phyloP scores from a whole-genome alignment of 2,888 invertebrate genomes.

The Ditula angustiorana region DNA sequence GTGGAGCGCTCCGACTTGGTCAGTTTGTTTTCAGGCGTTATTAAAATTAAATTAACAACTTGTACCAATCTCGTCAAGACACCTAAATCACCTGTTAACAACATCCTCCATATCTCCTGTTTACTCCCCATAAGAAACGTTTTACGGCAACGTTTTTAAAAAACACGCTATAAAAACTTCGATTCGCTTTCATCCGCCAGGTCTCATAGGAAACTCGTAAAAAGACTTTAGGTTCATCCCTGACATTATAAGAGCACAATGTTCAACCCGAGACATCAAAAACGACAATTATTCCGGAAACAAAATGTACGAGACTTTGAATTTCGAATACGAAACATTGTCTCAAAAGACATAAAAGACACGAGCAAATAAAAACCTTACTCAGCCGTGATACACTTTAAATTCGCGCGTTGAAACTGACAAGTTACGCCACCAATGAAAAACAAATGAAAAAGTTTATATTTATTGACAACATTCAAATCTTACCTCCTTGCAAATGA shows the following conservation, averaged over 20 bases:
- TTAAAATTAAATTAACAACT: too few species aligned
- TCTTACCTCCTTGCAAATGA: constrained; percentile 48
- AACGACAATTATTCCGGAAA: constrained; percentile 67
- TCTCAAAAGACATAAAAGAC: constrained; percentile 43
- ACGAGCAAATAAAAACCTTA: constrained; percentile 49
- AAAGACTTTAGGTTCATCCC: constrained; percentile 75
- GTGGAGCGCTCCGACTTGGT: too few species aligned
- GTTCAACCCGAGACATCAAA: constrained; percentile 41
- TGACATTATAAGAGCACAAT: constrained; percentile 67
- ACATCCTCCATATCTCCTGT: constrained; percentile 19
- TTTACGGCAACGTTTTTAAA: constrained; percentile 55
- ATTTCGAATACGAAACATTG: constrained; percentile 47
- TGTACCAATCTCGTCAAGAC: too few species aligned
- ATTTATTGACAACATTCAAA: constrained; percentile 72
- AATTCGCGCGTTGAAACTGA: constrained; percentile 40
- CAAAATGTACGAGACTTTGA: constrained; percentile 70
- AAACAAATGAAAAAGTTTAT: constrained; percentile 73
- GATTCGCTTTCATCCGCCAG: constrained; percentile 69
- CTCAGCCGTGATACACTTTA: constrained; percentile 15
- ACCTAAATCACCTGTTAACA: too few species aligned
- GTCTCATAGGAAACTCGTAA: constrained; percentile 75
- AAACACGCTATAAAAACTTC: constrained; percentile 76
- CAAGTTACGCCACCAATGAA: constrained; percentile 49
- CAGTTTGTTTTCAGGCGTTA: too few species aligned
- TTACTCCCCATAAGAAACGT: constrained; percentile 40